These are phyloP conservation scores for Agriopis marginaria DNA, from an alignment of 2,888 invertebrate species.

Conservation along the genomic window DNA sequence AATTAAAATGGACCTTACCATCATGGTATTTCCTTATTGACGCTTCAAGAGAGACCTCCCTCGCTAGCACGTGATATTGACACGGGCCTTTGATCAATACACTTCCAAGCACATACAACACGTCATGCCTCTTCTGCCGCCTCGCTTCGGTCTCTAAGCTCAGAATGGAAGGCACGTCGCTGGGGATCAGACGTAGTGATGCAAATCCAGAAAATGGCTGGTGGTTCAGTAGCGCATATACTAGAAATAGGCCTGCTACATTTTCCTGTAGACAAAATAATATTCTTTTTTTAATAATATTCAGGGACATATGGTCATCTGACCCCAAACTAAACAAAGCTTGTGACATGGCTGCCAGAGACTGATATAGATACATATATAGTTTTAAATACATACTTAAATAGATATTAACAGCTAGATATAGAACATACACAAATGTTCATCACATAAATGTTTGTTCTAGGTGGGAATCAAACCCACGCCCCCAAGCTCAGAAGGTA, in stretches of 20 bases:
- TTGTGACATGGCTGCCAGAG: too few relatives aligned
- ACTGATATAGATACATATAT: too few relatives aligned
- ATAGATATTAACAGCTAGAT: too few relatives aligned
- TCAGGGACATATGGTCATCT: too few relatives aligned
- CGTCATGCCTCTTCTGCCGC: slow-evolving; percentile 61
- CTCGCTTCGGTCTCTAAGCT: slow-evolving; percentile 63
- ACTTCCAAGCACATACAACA: slow-evolving; percentile 67
- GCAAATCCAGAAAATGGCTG: slow-evolving; percentile 72
- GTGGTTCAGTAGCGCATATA: slow-evolving; percentile 66
- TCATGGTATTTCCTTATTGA: slow-evolving; percentile 68
- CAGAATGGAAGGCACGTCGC: slow-evolving; percentile 61
- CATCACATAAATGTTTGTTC: too few relatives aligned
- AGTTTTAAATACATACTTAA: too few relatives aligned
- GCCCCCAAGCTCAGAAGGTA: too few relatives aligned
- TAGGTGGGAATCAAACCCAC: too few relatives aligned
- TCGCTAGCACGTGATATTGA: slow-evolving; percentile 61
- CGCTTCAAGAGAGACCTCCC: slow-evolving; percentile 70
- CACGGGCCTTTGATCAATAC: slow-evolving; percentile 62
- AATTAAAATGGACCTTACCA: slow-evolving; percentile 53
- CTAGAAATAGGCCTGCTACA: slow-evolving; percentile 71
- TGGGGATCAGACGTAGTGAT: slow-evolving; percentile 60
- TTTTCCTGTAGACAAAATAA: slow-evolving; percentile 58
- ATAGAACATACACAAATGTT: too few relatives aligned
- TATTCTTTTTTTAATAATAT: not conserved
- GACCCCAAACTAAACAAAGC: too few relatives aligned